These are phyloP conservation scores for Leptopterna dolabrata DNA, from an alignment of 2,888 invertebrate species.

Conservation along the genomic window DNA sequence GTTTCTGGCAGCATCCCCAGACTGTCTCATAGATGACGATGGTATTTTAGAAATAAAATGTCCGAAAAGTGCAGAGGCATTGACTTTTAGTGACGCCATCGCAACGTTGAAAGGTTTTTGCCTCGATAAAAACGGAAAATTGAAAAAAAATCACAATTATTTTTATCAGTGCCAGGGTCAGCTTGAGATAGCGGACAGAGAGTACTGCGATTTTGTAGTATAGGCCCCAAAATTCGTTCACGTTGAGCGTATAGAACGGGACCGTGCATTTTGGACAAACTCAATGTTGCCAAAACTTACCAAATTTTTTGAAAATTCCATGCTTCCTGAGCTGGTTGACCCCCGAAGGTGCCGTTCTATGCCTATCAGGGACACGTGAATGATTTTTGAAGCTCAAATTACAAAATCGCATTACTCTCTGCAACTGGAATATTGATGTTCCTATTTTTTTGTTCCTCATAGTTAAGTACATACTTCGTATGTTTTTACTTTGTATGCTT, in stretches of 20 bases:
- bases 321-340: too few species aligned
- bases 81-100: background rate
- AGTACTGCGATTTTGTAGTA: conserved; percentile 56
- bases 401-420: too few species aligned
- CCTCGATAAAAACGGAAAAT: background rate
- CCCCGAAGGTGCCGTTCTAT: too few species aligned
- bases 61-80: background rate
- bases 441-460: too few species aligned
- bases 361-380: too few species aligned
- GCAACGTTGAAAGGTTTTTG: background rate
- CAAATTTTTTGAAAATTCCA: too few species aligned
- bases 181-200: conserved; percentile 50
- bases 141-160: conserved; percentile 57
- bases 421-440: too few species aligned
- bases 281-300: conserved; percentile 35
- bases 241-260: conserved; percentile 37
- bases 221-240: conserved; percentile 39
- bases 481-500: too few species aligned
- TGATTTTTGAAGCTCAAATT: too few species aligned
- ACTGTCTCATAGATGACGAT: background rate
- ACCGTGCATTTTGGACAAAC: conserved; percentile 29
- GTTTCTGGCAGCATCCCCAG: background rate
- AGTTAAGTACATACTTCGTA: too few species aligned
- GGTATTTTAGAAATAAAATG: background rate
- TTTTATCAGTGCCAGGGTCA: conserved; percentile 59